phyloP scores from a whole-genome alignment of 2,113 vertebrate species.

The Corvus hawaiiensis region DNA sequence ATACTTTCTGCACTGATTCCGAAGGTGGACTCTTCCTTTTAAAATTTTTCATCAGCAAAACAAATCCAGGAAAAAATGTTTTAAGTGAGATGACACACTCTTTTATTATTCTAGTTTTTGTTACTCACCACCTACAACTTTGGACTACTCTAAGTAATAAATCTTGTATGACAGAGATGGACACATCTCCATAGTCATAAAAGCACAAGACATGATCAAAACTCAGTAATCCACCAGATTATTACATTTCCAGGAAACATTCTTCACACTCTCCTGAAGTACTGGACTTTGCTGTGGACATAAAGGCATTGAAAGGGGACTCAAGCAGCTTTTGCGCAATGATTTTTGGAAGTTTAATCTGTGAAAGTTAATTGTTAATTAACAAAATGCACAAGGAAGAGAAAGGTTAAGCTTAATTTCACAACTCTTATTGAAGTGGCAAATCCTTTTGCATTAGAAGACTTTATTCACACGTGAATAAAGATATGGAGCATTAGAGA shows the following conservation, averaged over 20 bases:
- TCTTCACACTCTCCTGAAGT: background rate
- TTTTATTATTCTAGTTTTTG: background rate
- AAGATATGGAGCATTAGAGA: background rate
- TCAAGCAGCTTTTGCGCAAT: background rate
- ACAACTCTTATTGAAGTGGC: background rate
- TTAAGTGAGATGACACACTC: background rate
- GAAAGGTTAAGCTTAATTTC: background rate
- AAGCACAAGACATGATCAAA: background rate
- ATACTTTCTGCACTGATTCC: background rate
- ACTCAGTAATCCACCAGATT: background rate
- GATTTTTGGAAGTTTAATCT: background rate
- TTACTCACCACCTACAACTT: background rate
- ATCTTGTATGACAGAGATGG: background rate
- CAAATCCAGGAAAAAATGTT: background rate
- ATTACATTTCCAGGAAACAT: background rate
- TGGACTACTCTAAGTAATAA: background rate
- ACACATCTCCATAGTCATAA: background rate
- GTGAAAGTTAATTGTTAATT: background rate
- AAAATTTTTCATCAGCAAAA: background rate
- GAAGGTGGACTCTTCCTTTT: background rate
- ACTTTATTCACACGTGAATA: background rate
- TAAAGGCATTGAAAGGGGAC: background rate
- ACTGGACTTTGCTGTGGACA: background rate
- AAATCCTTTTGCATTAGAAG: background rate
- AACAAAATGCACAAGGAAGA: background rate